These are phyloP conservation scores for Philopedon plagiatum DNA, from an alignment of 2,888 invertebrate species.

Conservation along the genomic window DNA sequence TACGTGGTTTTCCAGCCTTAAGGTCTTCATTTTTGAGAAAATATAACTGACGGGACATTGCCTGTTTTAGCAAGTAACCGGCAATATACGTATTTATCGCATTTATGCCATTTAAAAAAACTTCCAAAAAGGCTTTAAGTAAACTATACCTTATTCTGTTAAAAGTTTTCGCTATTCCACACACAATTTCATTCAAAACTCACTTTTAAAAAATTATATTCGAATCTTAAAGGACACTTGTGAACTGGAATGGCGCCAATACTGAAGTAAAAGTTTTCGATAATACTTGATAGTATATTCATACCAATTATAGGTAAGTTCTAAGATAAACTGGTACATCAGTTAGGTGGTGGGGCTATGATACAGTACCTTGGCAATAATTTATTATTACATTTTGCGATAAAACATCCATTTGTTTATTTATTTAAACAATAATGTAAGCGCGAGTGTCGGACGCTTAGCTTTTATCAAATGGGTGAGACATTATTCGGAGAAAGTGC, in stretches of 20 bases:
- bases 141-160: neutral
- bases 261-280: neutral
- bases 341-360: neutral
- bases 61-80: too few species aligned
- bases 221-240: neutral
- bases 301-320: neutral
- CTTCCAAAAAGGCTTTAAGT: too few species aligned
- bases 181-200: neutral
- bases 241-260: neutral
- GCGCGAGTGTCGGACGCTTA: slow-evolving; percentile 11
- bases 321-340: neutral
- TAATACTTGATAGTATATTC: neutral
- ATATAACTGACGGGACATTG: too few species aligned
- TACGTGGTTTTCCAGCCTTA: too few species aligned
- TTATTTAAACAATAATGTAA: slow-evolving; percentile 1
- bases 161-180: neutral
- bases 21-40: too few species aligned
- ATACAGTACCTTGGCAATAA: too few species aligned
- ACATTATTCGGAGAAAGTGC: neutral
- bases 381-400: slow-evolving; percentile 19
- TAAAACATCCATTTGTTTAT: slow-evolving; percentile 11
- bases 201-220: neutral
- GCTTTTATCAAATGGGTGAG: slow-evolving; percentile 4
- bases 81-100: too few species aligned
- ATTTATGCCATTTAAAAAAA: too few species aligned